Conservation (phyloP, 2,888 invertebrate species). For the Drosophila anceps region DNA sequence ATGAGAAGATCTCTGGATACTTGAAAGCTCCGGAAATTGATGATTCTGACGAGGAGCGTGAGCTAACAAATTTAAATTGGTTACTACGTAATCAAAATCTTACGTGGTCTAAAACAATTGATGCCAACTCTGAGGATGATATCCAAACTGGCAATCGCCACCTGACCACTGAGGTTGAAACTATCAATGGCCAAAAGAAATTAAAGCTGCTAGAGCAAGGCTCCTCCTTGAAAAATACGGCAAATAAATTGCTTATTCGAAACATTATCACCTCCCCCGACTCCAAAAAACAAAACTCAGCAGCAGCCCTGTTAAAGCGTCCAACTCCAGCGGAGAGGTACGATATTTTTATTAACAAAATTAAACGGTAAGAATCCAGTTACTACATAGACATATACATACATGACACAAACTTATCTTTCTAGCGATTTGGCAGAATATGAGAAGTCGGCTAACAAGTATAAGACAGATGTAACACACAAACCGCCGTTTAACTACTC, state of each 20-base stretch:
- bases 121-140: slow-evolving; percentile 66
- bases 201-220: neutral
- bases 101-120: slow-evolving; percentile 78
- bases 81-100: slow-evolving; percentile 83
- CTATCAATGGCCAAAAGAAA: neutral
- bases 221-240: neutral
- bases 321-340: slow-evolving; percentile 82
- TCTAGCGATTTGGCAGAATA: slow-evolving; percentile 81
- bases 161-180: neutral
- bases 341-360: slow-evolving; percentile 83
- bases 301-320: slow-evolving; percentile 60
- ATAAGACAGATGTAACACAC: slow-evolving; percentile 78
- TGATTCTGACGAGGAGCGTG: slow-evolving; percentile 82
- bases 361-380: slow-evolving; percentile 74
- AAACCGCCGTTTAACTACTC: slow-evolving; percentile 85
- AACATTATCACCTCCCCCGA: slow-evolving; percentile 2
- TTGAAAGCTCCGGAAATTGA: slow-evolving; percentile 32
- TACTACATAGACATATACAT: neutral
- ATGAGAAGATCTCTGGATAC: neutral
- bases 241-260: slow-evolving; percentile 11
- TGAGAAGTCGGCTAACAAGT: slow-evolving; percentile 74
- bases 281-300: slow-evolving; percentile 25
- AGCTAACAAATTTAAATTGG: slow-evolving; percentile 84
- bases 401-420: neutral
- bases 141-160: neutral